Base-by-base conservation (phyloP, 1,140 invertebrate genomes). In the Drosophila repleta region DNA sequence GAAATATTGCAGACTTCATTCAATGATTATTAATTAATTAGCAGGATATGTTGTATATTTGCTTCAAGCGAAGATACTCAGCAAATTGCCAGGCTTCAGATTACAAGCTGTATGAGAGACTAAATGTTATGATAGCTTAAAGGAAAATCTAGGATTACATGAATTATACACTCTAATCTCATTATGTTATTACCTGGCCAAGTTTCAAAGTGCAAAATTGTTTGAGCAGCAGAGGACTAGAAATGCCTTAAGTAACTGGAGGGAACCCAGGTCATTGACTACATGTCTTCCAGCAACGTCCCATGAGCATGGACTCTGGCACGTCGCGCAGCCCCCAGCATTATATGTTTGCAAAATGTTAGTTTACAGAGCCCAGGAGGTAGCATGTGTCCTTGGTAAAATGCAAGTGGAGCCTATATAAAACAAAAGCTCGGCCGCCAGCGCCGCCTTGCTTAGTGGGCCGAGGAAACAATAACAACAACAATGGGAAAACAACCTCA, bases 371-470 rank as follows among this genome's bases (percentile, higher is more conserved):
- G 26, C 26, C 24, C 17, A 15, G 41, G 41, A 29, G 29, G 17
- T 7, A 26, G 57, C 37, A 58, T 39, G 43, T 62, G 79, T 81
- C 52, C 70, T 82, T 73, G 62, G 57, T 53, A 41, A 79, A 85
- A 70, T 76, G 75, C 79, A 88, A 70, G 79, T 58, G 58, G 67
- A 70, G 48, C 75, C 75, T 29, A 52, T 20, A 62, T 41, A 45
- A 79, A 70, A 69, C 76, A 73, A 83, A 82, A 79, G 83, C 71
- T 70, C 49, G 48, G 46, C 55, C 60, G 32, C 32, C 49, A 62
- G 65, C 66, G 53, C 46, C 60, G 60, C 55, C 60, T 55, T 66
- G 78, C 53, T 63, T 70, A 64, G 74, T 57, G 52, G 49, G 49
- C 58, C 66, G 48, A 57, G 37, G 56, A 49, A 73, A 20, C 39